These are phyloP conservation scores for Castor canadensis DNA, from an alignment of 2,113 vertebrate genomes.

Conservation along the genomic window DNA sequence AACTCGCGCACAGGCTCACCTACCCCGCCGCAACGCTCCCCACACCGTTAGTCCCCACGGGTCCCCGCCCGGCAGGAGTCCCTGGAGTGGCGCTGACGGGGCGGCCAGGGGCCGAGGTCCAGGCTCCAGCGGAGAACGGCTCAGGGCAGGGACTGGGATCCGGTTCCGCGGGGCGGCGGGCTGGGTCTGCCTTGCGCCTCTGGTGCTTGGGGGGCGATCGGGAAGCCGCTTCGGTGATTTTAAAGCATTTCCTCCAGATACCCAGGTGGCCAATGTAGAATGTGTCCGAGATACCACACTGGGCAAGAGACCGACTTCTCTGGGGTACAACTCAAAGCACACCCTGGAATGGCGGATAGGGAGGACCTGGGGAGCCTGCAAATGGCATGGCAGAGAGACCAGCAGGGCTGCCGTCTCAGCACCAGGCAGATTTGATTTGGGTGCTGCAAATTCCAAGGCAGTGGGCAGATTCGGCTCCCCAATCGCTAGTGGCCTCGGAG, in stretches of 20 bases:
- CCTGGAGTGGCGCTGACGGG: fast-evolving
- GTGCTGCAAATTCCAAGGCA: neutral
- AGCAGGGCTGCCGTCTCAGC: neutral
- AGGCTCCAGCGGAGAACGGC: neutral
- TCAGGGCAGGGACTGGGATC: neutral
- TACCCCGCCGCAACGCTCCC: neutral
- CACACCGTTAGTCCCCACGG: fast-evolving
- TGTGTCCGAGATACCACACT: neutral
- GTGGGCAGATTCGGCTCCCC: neutral
- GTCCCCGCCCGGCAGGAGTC: neutral
- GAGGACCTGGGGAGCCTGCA: neutral
- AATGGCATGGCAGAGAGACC: too few relatives aligned
- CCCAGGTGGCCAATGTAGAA: neutral
- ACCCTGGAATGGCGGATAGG: neutral
- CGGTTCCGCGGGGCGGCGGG: fast-evolving
- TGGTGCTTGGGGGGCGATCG: fast-evolving
- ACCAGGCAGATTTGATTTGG: neutral
- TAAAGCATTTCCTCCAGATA: neutral
- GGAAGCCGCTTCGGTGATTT: neutral
- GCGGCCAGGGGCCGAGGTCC: fast-evolving
- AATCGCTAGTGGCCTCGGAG: neutral
- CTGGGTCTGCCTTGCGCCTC: fast-evolving
- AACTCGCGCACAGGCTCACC: neutral
- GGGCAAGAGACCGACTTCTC: neutral
- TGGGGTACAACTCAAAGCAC: neutral